Evolutionary conservation across 2,888 invertebrate species (phyloP).

Genomic region (Chesias legatella): DNA sequence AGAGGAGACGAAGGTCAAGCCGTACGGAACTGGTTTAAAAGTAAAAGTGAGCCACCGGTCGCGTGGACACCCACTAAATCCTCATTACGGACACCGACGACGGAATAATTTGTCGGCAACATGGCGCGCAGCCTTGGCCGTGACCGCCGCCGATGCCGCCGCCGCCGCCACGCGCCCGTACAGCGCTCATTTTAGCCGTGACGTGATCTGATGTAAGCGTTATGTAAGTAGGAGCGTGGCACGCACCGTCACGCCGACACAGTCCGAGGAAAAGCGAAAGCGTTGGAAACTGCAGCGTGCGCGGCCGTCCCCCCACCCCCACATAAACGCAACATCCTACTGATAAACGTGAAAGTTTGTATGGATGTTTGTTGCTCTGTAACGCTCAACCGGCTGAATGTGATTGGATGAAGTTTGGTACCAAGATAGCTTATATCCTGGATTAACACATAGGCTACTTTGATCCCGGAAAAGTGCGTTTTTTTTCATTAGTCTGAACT

Average conservation of each 20-base stretch:
- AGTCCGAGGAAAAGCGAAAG: conserved; percentile 69
- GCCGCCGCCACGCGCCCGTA: no score
- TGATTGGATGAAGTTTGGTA: no score
- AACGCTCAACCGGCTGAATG: no score
- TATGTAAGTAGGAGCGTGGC: conserved; percentile 64
- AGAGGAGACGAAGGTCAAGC: conserved; percentile 54
- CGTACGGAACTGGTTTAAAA: conserved; percentile 65
- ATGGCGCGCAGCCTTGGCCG: conserved; percentile 76
- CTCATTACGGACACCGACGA: conserved; percentile 65
- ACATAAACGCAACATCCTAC: conserved; percentile 12
- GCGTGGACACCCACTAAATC: conserved; percentile 76
- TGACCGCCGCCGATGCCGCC: conserved; percentile 71
- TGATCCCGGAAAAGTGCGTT: no score
- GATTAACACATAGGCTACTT: no score
- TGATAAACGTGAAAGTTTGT: no score
- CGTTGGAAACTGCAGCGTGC: conserved; percentile 57
- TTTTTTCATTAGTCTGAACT: no score
- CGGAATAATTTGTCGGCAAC: conserved; percentile 69
- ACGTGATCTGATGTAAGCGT: conserved; percentile 73
- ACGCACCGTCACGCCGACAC: conserved; percentile 39
- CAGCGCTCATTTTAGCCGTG: conserved; percentile 75
- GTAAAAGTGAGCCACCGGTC: conserved; percentile 71
- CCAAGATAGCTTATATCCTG: no score
- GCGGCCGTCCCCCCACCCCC: conserved; percentile 3
- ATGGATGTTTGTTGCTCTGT: no score